A percentile compares a stretch with the other conserved stretches of the same genome.
Conservation (phyloP, 1,140 invertebrate species). For the Hyposmocoma kahamanoa region DNA sequence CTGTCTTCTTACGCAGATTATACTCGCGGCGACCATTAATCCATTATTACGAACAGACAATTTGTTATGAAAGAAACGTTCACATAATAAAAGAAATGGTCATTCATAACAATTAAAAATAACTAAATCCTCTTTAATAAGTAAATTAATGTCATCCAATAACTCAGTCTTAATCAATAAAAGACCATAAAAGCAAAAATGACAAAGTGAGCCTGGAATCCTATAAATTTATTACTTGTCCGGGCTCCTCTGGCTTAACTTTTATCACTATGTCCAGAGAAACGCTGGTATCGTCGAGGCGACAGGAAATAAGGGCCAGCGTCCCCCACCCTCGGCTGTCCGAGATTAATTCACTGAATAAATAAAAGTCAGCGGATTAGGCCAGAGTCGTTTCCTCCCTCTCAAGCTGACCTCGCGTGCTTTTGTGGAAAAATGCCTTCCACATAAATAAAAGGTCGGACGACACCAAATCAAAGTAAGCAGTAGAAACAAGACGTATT, state of each 20-base stretch:
- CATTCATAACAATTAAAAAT: too few relatives aligned
- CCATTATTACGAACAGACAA: too few relatives aligned
- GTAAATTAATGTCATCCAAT: too few relatives aligned
- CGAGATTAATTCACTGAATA: constrained; percentile 73
- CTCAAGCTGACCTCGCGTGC: constrained; percentile 69
- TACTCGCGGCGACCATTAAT: too few relatives aligned
- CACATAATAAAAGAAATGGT: too few relatives aligned
- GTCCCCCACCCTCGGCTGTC: constrained; percentile 42
- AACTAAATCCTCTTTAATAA: too few relatives aligned
- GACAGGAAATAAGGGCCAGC: constrained; percentile 57
- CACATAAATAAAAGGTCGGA: constrained; percentile 10
- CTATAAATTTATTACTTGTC: constrained; percentile 39
- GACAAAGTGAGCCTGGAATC: constrained; percentile 8
- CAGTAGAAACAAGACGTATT: too few relatives aligned
- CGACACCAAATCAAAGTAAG: neutral
- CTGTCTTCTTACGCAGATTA: too few relatives aligned
- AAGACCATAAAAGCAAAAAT: too few relatives aligned
- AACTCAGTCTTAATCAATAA: too few relatives aligned
- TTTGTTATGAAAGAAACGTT: too few relatives aligned
- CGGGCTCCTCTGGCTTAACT: constrained; percentile 24
- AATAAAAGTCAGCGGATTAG: constrained; percentile 74
- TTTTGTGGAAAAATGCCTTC: constrained; percentile 64
- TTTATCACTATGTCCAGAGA: constrained; percentile 40
- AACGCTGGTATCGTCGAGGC: constrained; percentile 33
- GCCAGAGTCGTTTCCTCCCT: constrained; percentile 69